phyloP scores from a whole-genome alignment of 37 sponge, comb jelly and placozoan genomes.

The Bolinopsis microptera region DNA sequence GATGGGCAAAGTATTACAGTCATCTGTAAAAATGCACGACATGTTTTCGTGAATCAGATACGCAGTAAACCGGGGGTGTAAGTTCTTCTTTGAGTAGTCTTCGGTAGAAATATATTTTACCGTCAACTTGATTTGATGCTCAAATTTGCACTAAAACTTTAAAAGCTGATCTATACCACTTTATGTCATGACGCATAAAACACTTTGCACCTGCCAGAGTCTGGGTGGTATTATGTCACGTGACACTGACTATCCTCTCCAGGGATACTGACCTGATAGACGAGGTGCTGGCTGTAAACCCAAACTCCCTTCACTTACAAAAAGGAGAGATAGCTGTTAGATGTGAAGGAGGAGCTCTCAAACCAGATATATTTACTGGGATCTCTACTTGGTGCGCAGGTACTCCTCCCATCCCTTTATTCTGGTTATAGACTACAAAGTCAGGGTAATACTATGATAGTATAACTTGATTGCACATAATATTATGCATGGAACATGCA shows the following conservation, averaged over 20 bases:
- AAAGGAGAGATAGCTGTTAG: background rate
- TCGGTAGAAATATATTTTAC: background rate
- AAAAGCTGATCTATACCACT: too few relatives aligned
- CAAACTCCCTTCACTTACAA: background rate
- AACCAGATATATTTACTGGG: conserved; percentile 30
- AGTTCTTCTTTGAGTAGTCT: background rate
- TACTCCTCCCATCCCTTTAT: background rate
- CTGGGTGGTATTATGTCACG: too few relatives aligned
- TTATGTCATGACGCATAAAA: too few relatives aligned
- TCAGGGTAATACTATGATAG: background rate
- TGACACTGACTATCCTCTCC: too few relatives aligned
- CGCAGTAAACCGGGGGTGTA: background rate
- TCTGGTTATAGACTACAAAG: background rate
- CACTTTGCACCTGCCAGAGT: too few relatives aligned
- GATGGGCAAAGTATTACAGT: background rate
- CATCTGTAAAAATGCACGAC: background rate
- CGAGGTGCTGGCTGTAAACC: background rate
- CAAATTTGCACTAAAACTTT: too few relatives aligned
- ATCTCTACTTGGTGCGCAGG: conserved; percentile 24
- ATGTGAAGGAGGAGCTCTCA: background rate
- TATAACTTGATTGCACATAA: too few relatives aligned
- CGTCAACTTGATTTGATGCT: too few relatives aligned
- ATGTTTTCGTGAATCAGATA: conserved; percentile 23
- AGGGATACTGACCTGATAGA: conserved; percentile 23
- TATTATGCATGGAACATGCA: too few relatives aligned